Conservation (phyloP, 2,888 invertebrate species). For the Parnassius glacialis region DNA sequence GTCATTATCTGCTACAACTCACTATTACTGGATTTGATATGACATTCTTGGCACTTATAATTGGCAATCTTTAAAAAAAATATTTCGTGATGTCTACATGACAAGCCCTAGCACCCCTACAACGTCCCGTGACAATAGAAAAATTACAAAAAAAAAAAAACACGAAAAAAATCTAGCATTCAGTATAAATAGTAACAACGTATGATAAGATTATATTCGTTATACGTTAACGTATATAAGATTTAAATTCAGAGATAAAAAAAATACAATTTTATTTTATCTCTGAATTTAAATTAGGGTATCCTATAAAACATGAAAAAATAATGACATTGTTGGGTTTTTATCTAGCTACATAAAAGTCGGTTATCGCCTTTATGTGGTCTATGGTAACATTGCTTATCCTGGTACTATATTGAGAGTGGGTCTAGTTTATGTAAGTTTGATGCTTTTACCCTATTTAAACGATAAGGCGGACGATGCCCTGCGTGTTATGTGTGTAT, state of each 20-base stretch:
- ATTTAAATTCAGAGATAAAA: too few species aligned
- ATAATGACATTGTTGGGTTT: constrained; percentile 11
- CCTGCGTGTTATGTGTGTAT: constrained; percentile 28
- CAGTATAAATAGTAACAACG: too few species aligned
- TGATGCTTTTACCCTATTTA: constrained; percentile 14
- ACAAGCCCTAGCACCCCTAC: too few species aligned
- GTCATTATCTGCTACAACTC: too few species aligned
- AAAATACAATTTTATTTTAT: neutral
- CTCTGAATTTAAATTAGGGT: neutral
- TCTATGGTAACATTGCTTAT: constrained; percentile 7
- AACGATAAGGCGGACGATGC: constrained; percentile 33
- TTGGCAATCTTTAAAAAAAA: too few species aligned
- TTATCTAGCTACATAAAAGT: constrained; percentile 16
- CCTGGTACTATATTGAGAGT: constrained; percentile 6
- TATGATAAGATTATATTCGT: too few species aligned
- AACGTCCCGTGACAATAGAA: too few species aligned
- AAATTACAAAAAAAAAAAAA: too few species aligned
- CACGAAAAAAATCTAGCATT: too few species aligned
- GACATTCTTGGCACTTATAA: too few species aligned
- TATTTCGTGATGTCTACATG: too few species aligned
- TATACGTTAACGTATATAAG: neutral
- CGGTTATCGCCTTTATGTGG: constrained; percentile 10
- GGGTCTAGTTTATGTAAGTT: constrained; percentile 11
- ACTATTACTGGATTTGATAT: too few species aligned
- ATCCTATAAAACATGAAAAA: constrained; percentile 1